A percentile compares a stretch with the other conserved stretches of the same genome.
phyloP scores from a whole-genome alignment of 2,113 vertebrate species.

The Raja brachyura region DNA sequence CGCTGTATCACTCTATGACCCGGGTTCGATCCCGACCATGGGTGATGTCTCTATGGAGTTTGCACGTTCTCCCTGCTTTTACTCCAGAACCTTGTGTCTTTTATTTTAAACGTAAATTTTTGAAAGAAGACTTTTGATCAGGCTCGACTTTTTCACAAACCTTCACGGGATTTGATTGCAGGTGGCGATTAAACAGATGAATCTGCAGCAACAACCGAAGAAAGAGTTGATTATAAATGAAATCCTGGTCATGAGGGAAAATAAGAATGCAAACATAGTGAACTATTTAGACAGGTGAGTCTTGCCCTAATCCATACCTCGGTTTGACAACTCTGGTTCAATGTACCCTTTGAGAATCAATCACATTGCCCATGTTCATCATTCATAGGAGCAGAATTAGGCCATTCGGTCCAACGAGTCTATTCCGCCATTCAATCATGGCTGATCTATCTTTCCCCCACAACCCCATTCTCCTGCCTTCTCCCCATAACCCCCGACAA shows the following conservation, averaged over 20 bases:
- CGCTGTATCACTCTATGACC: too few species aligned
- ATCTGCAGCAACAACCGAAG: conserved; percentile 96
- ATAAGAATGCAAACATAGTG: conserved; percentile 98
- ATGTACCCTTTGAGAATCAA: background rate
- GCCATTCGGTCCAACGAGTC: too few species aligned
- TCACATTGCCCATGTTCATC: background rate
- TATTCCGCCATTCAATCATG: too few species aligned
- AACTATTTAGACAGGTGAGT: conserved; percentile 97
- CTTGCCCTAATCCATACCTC: too few species aligned
- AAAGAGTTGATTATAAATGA: conserved; percentile 99
- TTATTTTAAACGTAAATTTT: background rate
- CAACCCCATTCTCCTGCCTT: too few species aligned
- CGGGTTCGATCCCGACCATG: too few species aligned
- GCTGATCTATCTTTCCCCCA: too few species aligned
- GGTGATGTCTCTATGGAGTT: too few species aligned
- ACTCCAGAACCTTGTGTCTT: too few species aligned
- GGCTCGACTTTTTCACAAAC: background rate
- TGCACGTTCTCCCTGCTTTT: too few species aligned
- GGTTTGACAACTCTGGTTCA: background rate
- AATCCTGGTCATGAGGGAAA: conserved; percentile 99
- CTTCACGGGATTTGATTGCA: conserved; percentile 50
- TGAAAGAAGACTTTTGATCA: background rate
- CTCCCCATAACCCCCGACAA: too few species aligned
- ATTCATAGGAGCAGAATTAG: too few species aligned
- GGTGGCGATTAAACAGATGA: conserved; percentile 99